Evolutionary conservation across 2,888 invertebrate genomes (phyloP).

Genomic region (Melolontha melolontha): DNA sequence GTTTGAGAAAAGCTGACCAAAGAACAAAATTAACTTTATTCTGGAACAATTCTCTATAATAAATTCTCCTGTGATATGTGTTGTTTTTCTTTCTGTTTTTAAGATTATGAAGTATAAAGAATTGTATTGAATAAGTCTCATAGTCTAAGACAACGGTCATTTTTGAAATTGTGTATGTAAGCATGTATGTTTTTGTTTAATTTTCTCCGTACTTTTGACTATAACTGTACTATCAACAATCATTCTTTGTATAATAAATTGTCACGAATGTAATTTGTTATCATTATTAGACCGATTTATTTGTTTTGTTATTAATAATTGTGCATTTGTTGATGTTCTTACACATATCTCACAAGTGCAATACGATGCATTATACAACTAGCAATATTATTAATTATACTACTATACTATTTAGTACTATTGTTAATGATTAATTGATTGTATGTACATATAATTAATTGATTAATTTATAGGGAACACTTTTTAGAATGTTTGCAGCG

Average conservation of each 20-base stretch:
- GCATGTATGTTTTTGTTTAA: neutral
- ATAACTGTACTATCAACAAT: neutral
- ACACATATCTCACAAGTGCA: slow-evolving; percentile 60
- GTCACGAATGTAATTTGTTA: slow-evolving; percentile 1
- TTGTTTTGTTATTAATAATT: slow-evolving; percentile 28
- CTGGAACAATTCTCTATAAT: neutral
- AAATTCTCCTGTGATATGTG: slow-evolving; percentile 15
- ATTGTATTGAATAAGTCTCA: slow-evolving; percentile 5
- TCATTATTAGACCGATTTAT: slow-evolving; percentile 16
- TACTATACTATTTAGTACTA: slow-evolving; percentile 45
- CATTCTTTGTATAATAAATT: neutral
- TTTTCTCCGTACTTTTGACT: neutral
- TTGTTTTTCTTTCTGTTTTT: slow-evolving; percentile 7
- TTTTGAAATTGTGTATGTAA: neutral
- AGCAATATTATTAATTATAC: slow-evolving; percentile 43
- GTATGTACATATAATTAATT: slow-evolving; percentile 1
- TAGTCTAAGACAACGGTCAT: neutral
- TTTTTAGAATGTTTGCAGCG: slow-evolving; percentile 17
- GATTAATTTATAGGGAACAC: slow-evolving; percentile 28
- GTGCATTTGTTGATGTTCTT: slow-evolving; percentile 46
- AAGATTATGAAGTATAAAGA: neutral
- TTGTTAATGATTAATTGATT: slow-evolving; percentile 50
- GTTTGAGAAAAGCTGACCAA: neutral
- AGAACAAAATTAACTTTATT: neutral
- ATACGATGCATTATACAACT: slow-evolving; percentile 46